phyloP scores from a whole-genome alignment of 2,888 invertebrate species.

The Spodoptera exigua region DNA sequence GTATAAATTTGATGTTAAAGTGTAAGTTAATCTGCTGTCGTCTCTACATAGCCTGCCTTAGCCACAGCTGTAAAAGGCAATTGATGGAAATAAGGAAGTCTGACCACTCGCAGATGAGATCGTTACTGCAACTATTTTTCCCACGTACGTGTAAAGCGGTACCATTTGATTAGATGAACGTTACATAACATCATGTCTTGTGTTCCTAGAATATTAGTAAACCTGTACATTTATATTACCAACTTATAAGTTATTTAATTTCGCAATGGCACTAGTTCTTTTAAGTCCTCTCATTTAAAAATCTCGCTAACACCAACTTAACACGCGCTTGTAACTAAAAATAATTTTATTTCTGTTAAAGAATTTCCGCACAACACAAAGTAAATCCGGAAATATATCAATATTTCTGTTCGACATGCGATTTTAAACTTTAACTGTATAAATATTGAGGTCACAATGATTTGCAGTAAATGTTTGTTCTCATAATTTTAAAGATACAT shows the following conservation, averaged over 20 bases:
- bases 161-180: too few species aligned
- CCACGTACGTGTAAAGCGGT: slow-evolving; percentile 4
- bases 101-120: slow-evolving; percentile 9
- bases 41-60: too few species aligned
- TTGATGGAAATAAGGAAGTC: slow-evolving; percentile 38
- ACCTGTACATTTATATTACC: too few species aligned
- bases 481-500: slow-evolving; percentile 14
- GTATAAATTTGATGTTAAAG: neutral
- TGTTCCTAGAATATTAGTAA: too few species aligned
- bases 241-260: too few species aligned
- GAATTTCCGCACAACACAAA: slow-evolving; percentile 11
- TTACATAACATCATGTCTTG: too few species aligned
- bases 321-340: too few species aligned
- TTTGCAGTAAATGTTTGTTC: slow-evolving; percentile 11
- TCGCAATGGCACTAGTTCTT: too few species aligned
- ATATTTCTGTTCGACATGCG: neutral
- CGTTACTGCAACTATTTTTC: slow-evolving; percentile 13
- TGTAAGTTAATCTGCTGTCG: neutral
- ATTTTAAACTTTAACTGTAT: slow-evolving; percentile 5
- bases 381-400: slow-evolving; percentile 32
- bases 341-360: too few species aligned
- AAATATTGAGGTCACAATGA: slow-evolving; percentile 26
- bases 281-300: too few species aligned
- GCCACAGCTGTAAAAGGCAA: slow-evolving; percentile 12
- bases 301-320: too few species aligned